These are phyloP conservation scores for Vannuccia rotundouncinata DNA, from an alignment of 2,888 invertebrate species.

Conservation along the genomic window DNA sequence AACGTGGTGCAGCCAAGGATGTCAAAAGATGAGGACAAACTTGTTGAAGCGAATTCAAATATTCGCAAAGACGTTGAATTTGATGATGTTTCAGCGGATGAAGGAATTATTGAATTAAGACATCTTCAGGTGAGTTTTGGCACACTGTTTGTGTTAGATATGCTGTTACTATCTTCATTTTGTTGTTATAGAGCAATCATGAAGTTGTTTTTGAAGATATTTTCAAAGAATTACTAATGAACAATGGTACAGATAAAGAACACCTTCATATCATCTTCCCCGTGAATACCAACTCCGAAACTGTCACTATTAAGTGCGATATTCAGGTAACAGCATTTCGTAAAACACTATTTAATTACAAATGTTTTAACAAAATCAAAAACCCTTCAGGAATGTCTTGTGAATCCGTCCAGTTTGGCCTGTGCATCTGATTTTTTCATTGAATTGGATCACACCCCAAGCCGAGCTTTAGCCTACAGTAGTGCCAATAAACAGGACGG, in stretches of 20 bases:
- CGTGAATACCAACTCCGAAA: neutral
- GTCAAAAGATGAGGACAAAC: neutral
- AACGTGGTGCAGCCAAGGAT: neutral
- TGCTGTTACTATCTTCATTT: neutral
- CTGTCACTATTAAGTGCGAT: constrained; percentile 33
- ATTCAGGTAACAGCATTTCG: too few species aligned
- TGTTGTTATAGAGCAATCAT: constrained; percentile 30
- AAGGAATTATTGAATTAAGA: constrained; percentile 33
- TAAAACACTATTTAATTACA: too few species aligned
- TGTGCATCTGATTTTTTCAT: constrained; percentile 15
- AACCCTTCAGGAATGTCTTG: constrained; percentile 23
- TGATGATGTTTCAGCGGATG: constrained; percentile 21
- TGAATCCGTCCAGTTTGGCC: constrained; percentile 27
- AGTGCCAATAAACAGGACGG: constrained; percentile 12
- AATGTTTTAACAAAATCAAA: too few species aligned
- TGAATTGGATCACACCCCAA: constrained; percentile 24
- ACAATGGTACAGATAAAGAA: constrained; percentile 19
- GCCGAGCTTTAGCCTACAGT: constrained; percentile 22
- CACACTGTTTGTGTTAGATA: too few species aligned
- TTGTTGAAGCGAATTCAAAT: neutral
- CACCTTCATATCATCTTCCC: constrained; percentile 1
- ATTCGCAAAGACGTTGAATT: neutral
- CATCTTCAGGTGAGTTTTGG: neutral
- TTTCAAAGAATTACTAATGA: constrained; percentile 25
- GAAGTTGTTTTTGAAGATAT: constrained; percentile 30